phyloP scores from a whole-genome alignment of 2,113 vertebrate genomes.

The Myrmecophaga tridactyla region DNA sequence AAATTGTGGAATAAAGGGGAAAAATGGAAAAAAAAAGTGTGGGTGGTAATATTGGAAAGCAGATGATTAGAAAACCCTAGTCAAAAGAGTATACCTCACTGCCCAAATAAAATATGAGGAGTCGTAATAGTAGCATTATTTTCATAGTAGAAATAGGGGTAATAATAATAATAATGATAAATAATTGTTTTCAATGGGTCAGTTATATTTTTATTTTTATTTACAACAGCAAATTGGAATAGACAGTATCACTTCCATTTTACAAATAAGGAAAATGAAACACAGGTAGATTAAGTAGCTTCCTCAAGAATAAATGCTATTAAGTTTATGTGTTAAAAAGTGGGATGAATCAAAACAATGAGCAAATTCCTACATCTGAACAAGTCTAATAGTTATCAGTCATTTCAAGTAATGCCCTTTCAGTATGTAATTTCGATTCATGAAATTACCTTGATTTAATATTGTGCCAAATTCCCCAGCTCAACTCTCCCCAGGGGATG shows the following conservation, averaged over 20 bases:
- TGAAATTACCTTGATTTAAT: background rate
- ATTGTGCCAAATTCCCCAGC: background rate
- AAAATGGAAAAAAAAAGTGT: background rate
- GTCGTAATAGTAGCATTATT: no score
- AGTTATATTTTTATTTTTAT: no score
- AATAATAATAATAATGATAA: background rate
- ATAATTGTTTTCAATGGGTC: background rate
- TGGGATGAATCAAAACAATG: background rate
- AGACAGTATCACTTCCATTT: background rate
- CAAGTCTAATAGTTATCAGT: background rate
- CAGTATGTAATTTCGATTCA: background rate
- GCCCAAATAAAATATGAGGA: background rate
- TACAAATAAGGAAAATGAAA: background rate
- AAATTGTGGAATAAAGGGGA: background rate
- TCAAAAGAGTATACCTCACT: background rate
- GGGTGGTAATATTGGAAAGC: background rate
- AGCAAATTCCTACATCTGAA: background rate
- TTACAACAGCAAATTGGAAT: background rate
- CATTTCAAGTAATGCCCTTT: background rate
- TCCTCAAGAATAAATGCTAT: background rate
- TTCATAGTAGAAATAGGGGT: no score
- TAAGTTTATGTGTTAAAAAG: background rate
- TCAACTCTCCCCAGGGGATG: background rate
- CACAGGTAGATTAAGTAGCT: background rate
- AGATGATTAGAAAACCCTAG: background rate